phyloP scores from a whole-genome alignment of 1,140 invertebrate species.

The Acromyrmex heyeri region DNA sequence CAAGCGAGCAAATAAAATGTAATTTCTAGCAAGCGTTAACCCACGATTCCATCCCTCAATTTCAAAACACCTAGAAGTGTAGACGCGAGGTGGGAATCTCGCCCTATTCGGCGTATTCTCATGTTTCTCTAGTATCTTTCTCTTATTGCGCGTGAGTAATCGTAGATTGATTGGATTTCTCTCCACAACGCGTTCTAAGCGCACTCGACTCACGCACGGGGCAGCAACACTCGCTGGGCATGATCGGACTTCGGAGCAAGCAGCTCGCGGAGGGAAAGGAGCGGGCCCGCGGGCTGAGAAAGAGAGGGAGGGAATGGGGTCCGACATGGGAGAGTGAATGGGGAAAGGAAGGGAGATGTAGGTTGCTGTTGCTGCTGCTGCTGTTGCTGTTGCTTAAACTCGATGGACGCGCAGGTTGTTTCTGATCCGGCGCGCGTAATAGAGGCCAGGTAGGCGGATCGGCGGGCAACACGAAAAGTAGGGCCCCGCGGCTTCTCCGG shows the following conservation, averaged over 20 bases:
- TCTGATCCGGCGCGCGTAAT: conserved; percentile 66
- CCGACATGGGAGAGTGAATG: neutral
- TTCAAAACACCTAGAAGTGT: conserved; percentile 47
- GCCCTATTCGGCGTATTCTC: neutral
- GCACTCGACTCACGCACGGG: conserved; percentile 44
- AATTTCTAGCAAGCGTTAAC: conserved; percentile 44
- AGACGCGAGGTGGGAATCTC: conserved; percentile 19
- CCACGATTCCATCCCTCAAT: neutral
- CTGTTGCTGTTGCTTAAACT: conserved; percentile 25
- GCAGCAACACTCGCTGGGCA: conserved; percentile 12
- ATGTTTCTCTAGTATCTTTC: neutral
- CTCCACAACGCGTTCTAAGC: conserved; percentile 39
- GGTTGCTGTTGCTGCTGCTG: conserved; percentile 25
- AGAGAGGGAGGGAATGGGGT: neutral
- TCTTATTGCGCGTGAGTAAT: conserved; percentile 44
- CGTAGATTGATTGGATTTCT: conserved; percentile 61
- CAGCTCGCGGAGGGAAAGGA: conserved; percentile 17
- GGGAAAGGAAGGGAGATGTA: conserved; percentile 19
- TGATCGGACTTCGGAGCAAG: neutral
- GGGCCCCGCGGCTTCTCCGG: conserved; percentile 71
- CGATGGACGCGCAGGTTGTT: conserved; percentile 66
- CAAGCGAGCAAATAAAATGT: conserved; percentile 50
- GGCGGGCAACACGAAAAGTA: conserved; percentile 75
- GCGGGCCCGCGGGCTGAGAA: neutral
- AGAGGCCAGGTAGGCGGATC: conserved; percentile 77